Percentiles rank a stretch among this genome's conserved stretches.
Evolutionary conservation across 2,113 vertebrate species (phyloP).

Genomic region (Microcebus ravelobensis): DNA sequence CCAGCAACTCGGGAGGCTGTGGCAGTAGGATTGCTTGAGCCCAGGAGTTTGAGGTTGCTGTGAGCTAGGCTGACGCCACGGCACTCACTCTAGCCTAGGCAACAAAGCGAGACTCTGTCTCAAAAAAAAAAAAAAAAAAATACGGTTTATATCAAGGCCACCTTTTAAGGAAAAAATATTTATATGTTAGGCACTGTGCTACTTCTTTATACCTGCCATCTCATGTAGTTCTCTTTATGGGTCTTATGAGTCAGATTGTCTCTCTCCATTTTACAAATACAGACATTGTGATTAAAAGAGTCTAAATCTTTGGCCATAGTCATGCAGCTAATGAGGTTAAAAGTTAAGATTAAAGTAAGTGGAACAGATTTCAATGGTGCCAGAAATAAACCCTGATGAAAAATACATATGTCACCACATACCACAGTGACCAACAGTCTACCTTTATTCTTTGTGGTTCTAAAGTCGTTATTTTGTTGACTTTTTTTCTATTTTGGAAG

Average conservation of each 20-base stretch:
- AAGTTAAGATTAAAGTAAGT: background rate
- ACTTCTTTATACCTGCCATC: background rate
- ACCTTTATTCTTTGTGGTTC: background rate
- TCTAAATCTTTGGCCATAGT: background rate
- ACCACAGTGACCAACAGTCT: background rate
- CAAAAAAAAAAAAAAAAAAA: too few species aligned
- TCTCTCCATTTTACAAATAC: background rate
- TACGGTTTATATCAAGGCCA: background rate
- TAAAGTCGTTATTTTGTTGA: background rate
- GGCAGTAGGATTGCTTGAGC: too few species aligned
- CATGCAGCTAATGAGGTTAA: background rate
- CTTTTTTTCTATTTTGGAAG: background rate
- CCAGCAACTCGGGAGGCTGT: too few species aligned
- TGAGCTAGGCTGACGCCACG: too few species aligned
- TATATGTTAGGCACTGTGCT: background rate
- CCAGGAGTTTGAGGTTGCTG: too few species aligned
- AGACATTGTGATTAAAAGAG: background rate
- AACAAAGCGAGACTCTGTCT: too few species aligned
- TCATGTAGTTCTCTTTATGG: background rate
- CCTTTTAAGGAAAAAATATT: background rate
- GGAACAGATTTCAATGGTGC: background rate
- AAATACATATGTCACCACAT: background rate
- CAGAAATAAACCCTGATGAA: background rate
- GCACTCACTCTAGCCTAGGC: too few species aligned
- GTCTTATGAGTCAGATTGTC: background rate